Percentiles rank a stretch among this genome's conserved stretches.
These are phyloP conservation scores for Tribolium madens DNA, from an alignment of 1,140 invertebrate genomes.

Conservation along the genomic window DNA sequence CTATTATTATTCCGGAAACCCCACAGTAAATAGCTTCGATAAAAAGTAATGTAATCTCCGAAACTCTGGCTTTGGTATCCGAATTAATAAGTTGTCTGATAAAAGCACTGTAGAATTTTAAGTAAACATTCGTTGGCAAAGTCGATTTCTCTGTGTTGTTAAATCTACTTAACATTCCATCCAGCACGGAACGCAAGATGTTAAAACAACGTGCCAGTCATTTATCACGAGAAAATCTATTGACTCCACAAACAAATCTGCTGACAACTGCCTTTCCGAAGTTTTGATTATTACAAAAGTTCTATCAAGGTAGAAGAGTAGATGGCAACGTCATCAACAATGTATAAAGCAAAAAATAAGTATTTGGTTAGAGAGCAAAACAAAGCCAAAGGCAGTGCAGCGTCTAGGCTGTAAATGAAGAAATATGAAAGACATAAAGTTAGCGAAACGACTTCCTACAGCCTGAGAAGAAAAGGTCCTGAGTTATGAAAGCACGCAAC, in stretches of 20 bases:
- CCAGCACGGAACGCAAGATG: background rate
- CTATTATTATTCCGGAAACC: background rate
- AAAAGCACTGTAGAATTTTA: slow-evolving; percentile 14
- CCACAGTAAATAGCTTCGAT: slow-evolving; percentile 13
- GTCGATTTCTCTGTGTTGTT: slow-evolving; percentile 25
- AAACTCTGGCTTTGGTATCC: background rate
- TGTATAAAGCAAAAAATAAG: slow-evolving; percentile 32
- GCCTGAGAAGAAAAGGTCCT: slow-evolving; percentile 46
- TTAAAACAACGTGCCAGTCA: slow-evolving; percentile 27
- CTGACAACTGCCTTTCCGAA: background rate
- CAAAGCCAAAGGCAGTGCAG: slow-evolving; percentile 34
- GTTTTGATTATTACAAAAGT: slow-evolving; percentile 22
- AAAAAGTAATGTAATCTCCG: slow-evolving; percentile 16
- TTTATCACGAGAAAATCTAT: slow-evolving; percentile 28
- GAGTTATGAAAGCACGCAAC: slow-evolving; percentile 54
- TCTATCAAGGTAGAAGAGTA: background rate
- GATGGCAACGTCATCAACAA: slow-evolving; percentile 20
- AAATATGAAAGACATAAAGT: slow-evolving; percentile 60
- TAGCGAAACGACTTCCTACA: slow-evolving; percentile 56
- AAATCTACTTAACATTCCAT: slow-evolving; percentile 30
- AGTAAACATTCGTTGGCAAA: slow-evolving; percentile 15
- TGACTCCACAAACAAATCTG: background rate
- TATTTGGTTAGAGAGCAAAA: slow-evolving; percentile 44
- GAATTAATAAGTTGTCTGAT: slow-evolving; percentile 28
- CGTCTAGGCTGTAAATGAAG: slow-evolving; percentile 56